Evolutionary conservation across 2,888 invertebrate genomes (phyloP).

Genomic region (Vesta saturnalis): DNA sequence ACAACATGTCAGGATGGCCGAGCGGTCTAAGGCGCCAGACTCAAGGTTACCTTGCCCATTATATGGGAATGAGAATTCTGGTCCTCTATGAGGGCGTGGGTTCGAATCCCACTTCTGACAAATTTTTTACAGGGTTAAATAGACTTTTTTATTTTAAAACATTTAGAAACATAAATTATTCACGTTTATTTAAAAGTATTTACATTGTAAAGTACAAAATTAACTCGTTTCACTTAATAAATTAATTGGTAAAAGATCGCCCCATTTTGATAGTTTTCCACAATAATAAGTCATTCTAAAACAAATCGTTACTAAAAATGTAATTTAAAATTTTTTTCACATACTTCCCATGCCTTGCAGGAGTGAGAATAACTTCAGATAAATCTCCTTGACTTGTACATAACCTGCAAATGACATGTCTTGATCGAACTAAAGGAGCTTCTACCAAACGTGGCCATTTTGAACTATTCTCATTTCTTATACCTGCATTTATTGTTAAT

Average conservation of each 20-base stretch:
- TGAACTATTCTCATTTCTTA: conserved; percentile 62
- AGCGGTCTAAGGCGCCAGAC: conserved; percentile 90
- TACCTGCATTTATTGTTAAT: too few relatives aligned
- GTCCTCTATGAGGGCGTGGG: conserved; percentile 64
- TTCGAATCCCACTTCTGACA: conserved; percentile 60
- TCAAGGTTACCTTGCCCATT: too few relatives aligned
- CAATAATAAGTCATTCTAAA: conserved; percentile 75
- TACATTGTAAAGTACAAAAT: too few relatives aligned
- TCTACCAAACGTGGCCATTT: conserved; percentile 85
- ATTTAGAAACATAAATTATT: too few relatives aligned
- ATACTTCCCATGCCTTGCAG: conserved; percentile 78
- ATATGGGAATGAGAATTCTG: too few relatives aligned
- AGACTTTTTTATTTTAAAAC: too few relatives aligned
- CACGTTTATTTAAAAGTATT: too few relatives aligned
- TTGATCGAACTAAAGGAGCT: conserved; percentile 73
- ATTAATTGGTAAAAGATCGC: conserved; percentile 79
- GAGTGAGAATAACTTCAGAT: conserved; percentile 80
- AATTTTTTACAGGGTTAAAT: too few relatives aligned
- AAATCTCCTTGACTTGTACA: conserved; percentile 81
- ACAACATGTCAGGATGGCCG: conserved; percentile 81
- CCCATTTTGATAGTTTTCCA: conserved; percentile 79
- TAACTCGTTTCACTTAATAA: conserved; percentile 46
- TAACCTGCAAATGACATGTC: conserved; percentile 80
- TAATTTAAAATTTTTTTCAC: conserved; percentile 46
- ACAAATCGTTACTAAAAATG: conserved; percentile 40